Evolutionary conservation across 2,113 vertebrate species (phyloP), one percentile per base, ranked within the genome.

Genomic region (Myrmophylax atrothorax): DNA sequence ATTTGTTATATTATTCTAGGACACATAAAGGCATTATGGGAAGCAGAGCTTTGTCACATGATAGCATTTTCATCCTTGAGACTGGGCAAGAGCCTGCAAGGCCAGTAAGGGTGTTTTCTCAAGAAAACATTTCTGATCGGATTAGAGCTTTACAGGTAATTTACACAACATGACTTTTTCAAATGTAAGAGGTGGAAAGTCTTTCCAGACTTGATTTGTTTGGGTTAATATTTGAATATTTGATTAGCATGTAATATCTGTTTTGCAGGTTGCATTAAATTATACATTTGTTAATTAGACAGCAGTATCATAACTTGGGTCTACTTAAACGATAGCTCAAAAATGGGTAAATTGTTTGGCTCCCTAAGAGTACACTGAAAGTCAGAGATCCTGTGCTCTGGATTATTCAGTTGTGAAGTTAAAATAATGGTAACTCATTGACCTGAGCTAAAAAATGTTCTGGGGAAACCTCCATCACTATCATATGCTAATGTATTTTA

Each of bases 1-100:
- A 11, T 70, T 77, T 91, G 2, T 87, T 91, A 4, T 96, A 62
- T 97, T 66, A 13, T 96, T 91, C 93, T 90, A 99, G 99, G 96
- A 97, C 96, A 49, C 95, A 98, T 5, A 97, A 98, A 95, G 96
- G 96, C 20, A 67, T 96, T 4, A 97, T 99, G 98, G 98, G 98
- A 87, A 99, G 97, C 47, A 98, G 99, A 90, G 98, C 99, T 47
- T 96, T 99, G 67, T 99, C 99, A 49, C 99, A 99, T 16, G 99
- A 99, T 73, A 99, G 99, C 96, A 99, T 99, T 97, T 99, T 99
- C 96, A 98, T 98, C 91, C 98, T 98, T 31, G 99, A 99, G 63
- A 87, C 97, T 37, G 97, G 90, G 60, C 98, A 98, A 95, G 97
- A 98, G 50, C 97, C 98, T 29, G 26, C 95, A 68, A 98, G 98